Percentiles rank a stretch among this genome's conserved stretches.
These are phyloP conservation scores for Lipotes vexillifer DNA, from an alignment of 2,113 vertebrate species.

Conservation along the genomic window DNA sequence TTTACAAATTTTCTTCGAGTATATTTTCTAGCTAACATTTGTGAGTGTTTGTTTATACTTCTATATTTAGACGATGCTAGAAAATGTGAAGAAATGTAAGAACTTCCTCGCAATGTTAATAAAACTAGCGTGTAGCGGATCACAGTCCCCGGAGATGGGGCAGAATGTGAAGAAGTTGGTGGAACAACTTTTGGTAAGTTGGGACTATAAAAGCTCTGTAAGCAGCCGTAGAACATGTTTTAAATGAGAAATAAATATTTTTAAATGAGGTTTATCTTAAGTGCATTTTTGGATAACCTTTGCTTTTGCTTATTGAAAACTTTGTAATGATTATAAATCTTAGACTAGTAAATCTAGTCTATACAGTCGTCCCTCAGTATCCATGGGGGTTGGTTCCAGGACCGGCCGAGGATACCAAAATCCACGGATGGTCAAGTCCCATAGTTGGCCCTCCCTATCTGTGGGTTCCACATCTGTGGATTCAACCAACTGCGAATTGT, in stretches of 20 bases:
- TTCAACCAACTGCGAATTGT: neutral
- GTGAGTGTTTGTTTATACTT: constrained; percentile 68
- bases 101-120: constrained; percentile 96
- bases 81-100: constrained; percentile 98
- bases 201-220: neutral
- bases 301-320: neutral
- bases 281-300: neutral
- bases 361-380: neutral
- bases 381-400: neutral
- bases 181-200: constrained; percentile 89
- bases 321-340: neutral
- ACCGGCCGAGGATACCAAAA: neutral
- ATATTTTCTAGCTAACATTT: constrained; percentile 44
- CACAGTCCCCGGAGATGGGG: constrained; percentile 89
- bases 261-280: constrained; percentile 13
- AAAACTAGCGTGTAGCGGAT: constrained; percentile 92
- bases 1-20: constrained; percentile 43
- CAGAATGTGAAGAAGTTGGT: constrained; percentile 92
- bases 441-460: neutral
- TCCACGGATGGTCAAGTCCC: neutral
- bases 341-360: neutral
- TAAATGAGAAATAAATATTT: neutral
- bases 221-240: neutral
- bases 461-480: too few species aligned
- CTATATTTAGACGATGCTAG: constrained; percentile 84